Conservation (phyloP, 2,888 invertebrate species). For the Drosophila paramelanica region DNA sequence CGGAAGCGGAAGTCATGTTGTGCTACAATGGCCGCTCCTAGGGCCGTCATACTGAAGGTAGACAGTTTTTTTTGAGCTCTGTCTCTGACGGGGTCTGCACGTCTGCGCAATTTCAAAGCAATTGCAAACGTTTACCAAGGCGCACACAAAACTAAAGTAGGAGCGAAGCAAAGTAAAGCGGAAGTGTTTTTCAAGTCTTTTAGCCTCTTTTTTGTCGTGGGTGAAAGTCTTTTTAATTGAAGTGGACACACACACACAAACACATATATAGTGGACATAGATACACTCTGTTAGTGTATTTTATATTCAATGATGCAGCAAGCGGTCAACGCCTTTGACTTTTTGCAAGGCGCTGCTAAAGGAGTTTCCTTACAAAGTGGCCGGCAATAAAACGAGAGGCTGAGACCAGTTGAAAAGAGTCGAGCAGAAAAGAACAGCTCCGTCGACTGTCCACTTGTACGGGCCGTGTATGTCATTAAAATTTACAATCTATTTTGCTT, state of each 20-base stretch:
- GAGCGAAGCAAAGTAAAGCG: conserved; percentile 65
- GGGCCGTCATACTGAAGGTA: conserved; percentile 58
- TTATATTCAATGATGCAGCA: conserved; percentile 78
- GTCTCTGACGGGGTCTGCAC: conserved; percentile 55
- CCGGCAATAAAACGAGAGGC: conserved; percentile 10
- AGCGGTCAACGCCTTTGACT: conserved; percentile 79
- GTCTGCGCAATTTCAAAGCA: conserved; percentile 80
- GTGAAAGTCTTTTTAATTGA: conserved; percentile 84
- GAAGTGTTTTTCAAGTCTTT: conserved; percentile 75
- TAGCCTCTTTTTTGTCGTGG: conserved; percentile 54
- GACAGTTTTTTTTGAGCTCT: conserved; percentile 60
- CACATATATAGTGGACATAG: conserved; percentile 34
- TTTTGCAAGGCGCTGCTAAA: conserved; percentile 45
- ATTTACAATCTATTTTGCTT: conserved; percentile 79
- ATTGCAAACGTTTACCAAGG: conserved; percentile 76
- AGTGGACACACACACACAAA: conserved; percentile 70
- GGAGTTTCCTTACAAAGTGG: conserved; percentile 44
- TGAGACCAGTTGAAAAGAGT: conserved; percentile 31
- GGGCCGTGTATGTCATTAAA: conserved; percentile 74
- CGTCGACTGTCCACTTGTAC: conserved; percentile 36
- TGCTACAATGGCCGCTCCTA: conserved; percentile 66
- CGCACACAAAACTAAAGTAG: conserved; percentile 65
- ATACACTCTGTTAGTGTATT: conserved; percentile 49
- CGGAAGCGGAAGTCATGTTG: conserved; percentile 76
- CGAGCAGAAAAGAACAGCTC: conserved; percentile 10